Evolutionary conservation across 1,140 invertebrate species (phyloP).

Genomic region (Subanguina moxae): DNA sequence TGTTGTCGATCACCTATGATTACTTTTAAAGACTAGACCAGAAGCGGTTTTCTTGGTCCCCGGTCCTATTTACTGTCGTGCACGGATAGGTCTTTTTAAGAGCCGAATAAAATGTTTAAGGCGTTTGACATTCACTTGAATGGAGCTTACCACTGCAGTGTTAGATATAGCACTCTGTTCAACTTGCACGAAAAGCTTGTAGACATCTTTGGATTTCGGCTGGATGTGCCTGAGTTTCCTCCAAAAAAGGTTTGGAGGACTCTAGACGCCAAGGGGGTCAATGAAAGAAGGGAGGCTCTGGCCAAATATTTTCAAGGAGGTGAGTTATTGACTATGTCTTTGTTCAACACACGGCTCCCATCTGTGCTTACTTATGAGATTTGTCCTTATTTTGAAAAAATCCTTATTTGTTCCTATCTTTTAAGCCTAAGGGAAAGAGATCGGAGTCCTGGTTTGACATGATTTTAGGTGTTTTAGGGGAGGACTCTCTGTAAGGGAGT

Average conservation of each 20-base stretch:
- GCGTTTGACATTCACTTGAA: conserved; percentile 45
- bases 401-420: too few relatives aligned
- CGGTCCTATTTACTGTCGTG: background rate
- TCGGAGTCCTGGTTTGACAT: too few relatives aligned
- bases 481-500: too few relatives aligned
- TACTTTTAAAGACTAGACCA: background rate
- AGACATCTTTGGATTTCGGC: conserved; percentile 45
- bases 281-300: conserved; percentile 42
- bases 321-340: conserved; percentile 4
- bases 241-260: conserved; percentile 47
- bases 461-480: too few relatives aligned
- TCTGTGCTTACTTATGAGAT: background rate
- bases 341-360: background rate
- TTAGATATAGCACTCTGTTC: conserved; percentile 41
- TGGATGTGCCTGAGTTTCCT: conserved; percentile 39
- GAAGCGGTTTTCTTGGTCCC: background rate
- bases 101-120: conserved; percentile 17
- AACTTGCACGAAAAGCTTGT: conserved; percentile 42
- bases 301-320: conserved; percentile 47
- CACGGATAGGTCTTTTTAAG: conserved; percentile 17
- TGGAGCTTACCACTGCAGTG: conserved; percentile 46
- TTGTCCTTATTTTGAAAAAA: too few relatives aligned
- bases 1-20: too few relatives aligned
- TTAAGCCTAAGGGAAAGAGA: too few relatives aligned
- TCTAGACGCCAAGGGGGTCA: conserved; percentile 37